These are phyloP conservation scores for Ligdia adustata DNA, from an alignment of 2,888 invertebrate genomes.

Conservation along the genomic window DNA sequence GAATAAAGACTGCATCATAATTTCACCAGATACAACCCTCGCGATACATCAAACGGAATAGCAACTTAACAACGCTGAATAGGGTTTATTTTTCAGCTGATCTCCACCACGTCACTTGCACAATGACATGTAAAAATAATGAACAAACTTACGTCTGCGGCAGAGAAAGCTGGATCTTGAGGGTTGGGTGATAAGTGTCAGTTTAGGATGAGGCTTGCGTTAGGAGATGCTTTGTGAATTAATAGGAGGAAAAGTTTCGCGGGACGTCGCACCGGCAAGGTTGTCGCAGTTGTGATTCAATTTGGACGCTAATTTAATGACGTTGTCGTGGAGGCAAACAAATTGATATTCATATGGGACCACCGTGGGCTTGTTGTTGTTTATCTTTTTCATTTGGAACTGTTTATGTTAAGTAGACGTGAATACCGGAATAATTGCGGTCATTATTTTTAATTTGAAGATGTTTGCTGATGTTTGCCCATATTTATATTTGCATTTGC, in stretches of 20 bases:
- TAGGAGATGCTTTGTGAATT: conserved; percentile 81
- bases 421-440: conserved; percentile 32
- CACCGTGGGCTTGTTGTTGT: conserved; percentile 65
- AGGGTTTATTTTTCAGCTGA: conserved; percentile 62
- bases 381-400: conserved; percentile 56
- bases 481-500: not conserved
- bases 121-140: conserved; percentile 84
- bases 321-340: conserved; percentile 77
- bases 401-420: conserved; percentile 32
- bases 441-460: conserved; percentile 24
- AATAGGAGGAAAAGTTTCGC: conserved; percentile 83
- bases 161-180: conserved; percentile 64
- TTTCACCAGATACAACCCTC: conserved; percentile 81
- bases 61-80: conserved; percentile 56
- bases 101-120: conserved; percentile 72
- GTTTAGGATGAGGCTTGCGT: conserved; percentile 50
- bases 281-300: conserved; percentile 84
- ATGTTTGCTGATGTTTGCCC: not conserved
- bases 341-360: conserved; percentile 84
- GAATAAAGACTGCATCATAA: conserved; percentile 85
- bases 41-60: conserved; percentile 54
- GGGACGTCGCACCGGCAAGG: conserved; percentile 78
- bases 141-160: conserved; percentile 71
- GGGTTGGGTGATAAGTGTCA: conserved; percentile 48
- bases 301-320: conserved; percentile 84